Percentiles rank a stretch among this genome's conserved stretches.
phyloP scores from a whole-genome alignment of 2,113 vertebrate species.

The Gila orcuttii region DNA sequence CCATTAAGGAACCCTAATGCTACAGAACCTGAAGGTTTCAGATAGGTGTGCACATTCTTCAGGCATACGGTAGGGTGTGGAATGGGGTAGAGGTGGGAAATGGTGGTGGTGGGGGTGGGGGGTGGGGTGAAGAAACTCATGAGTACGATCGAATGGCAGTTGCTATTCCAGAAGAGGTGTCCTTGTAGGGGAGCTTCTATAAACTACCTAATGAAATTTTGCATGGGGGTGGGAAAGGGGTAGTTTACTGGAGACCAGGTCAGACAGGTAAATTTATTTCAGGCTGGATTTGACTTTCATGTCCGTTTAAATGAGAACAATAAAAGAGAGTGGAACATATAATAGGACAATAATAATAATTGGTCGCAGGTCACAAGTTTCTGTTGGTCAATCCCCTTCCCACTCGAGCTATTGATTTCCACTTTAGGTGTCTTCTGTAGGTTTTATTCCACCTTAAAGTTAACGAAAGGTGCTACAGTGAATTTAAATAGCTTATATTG shows the following conservation, averaged over 20 bases:
- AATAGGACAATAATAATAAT: background rate
- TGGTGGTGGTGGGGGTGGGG: background rate
- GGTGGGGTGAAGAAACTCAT: background rate
- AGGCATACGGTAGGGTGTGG: background rate
- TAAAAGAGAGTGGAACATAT: background rate
- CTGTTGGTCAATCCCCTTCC: background rate
- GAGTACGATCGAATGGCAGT: conserved; percentile 63
- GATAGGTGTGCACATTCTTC: conserved; percentile 30
- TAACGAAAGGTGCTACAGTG: background rate
- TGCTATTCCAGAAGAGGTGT: conserved; percentile 69
- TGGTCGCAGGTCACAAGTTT: background rate
- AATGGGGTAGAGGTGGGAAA: background rate
- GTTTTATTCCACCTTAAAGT: too few species aligned
- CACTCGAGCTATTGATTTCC: background rate
- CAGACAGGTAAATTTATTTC: conserved; percentile 46
- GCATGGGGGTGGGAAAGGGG: conserved; percentile 1
- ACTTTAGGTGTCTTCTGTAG: background rate
- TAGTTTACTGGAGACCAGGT: conserved; percentile 26
- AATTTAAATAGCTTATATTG: background rate
- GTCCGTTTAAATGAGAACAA: background rate
- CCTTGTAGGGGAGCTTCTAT: conserved; percentile 73
- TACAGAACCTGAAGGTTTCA: conserved; percentile 16
- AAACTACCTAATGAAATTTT: conserved; percentile 57
- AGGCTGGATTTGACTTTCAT: background rate
- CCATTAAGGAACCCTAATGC: background rate